Conservation (phyloP, 2,113 vertebrate genomes). For the Cyprinodon variegatus region DNA sequence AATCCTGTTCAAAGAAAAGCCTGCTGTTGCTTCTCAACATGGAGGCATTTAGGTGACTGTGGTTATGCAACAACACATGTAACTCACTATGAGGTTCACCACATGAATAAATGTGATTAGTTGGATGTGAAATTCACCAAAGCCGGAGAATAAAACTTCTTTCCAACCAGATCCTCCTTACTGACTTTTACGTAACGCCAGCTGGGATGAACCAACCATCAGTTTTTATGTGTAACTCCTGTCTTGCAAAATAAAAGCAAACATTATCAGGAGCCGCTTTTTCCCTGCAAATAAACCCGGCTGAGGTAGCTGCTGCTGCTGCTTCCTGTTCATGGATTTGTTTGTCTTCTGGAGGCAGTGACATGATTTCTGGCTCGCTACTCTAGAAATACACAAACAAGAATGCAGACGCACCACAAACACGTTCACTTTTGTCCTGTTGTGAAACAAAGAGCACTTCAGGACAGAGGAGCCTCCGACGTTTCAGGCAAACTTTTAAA, state of each 20-base stretch:
- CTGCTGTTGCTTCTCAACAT: too few species aligned
- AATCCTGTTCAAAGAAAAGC: too few species aligned
- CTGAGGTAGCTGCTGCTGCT: slow-evolving; percentile 1
- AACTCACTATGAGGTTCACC: not conserved
- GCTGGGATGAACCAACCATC: not conserved
- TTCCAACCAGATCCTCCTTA: not conserved
- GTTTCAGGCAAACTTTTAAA: not conserved
- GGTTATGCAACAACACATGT: not conserved
- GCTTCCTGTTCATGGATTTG: slow-evolving; percentile 43
- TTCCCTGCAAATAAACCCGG: not conserved
- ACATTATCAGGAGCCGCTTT: not conserved
- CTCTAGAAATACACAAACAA: slow-evolving; percentile 42
- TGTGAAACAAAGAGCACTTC: slow-evolving; percentile 23
- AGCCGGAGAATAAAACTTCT: too few species aligned
- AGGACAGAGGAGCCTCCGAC: not conserved
- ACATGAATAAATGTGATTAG: not conserved
- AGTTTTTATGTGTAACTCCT: not conserved
- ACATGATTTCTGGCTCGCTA: slow-evolving; percentile 43
- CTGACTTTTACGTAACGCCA: not conserved
- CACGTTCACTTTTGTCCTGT: slow-evolving; percentile 21
- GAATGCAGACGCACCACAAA: slow-evolving; percentile 27
- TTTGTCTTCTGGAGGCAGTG: slow-evolving; percentile 49
- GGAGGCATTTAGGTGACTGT: not conserved
- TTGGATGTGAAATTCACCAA: too few species aligned
- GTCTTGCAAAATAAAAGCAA: not conserved